These are phyloP conservation scores for Nineta flava DNA, from an alignment of 2,888 invertebrate species.

Conservation along the genomic window DNA sequence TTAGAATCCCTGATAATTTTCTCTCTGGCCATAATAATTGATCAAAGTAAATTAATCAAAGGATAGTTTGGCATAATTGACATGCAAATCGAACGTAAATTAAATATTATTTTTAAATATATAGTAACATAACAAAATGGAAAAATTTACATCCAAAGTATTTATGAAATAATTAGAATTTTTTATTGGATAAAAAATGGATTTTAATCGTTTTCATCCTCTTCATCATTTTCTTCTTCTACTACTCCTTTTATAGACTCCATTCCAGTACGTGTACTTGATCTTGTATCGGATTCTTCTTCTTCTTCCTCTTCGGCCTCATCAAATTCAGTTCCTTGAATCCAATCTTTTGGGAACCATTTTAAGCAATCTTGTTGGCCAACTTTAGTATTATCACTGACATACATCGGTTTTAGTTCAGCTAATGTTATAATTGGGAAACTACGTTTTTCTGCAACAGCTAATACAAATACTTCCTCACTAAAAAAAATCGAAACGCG, in stretches of 20 bases:
- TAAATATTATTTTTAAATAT: no score
- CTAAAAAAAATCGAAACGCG: slow-evolving; percentile 32
- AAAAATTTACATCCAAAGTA: no score
- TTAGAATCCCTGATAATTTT: no score
- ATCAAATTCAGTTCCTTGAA: slow-evolving; percentile 16
- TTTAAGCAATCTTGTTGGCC: slow-evolving; percentile 44
- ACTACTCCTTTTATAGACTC: neutral
- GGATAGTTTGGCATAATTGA: no score
- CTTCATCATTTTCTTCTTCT: neutral
- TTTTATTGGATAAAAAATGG: no score
- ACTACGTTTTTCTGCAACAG: slow-evolving; percentile 44
- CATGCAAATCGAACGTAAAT: no score
- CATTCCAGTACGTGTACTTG: neutral
- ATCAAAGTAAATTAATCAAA: no score
- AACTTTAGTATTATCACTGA: slow-evolving; percentile 45
- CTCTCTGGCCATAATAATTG: no score
- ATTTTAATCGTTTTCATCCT: neutral
- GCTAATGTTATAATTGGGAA: slow-evolving; percentile 46
- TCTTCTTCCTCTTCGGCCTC: slow-evolving; percentile 9
- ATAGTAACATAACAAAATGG: no score
- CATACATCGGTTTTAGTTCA: slow-evolving; percentile 47
- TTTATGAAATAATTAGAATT: no score
- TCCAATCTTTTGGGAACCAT: slow-evolving; percentile 54
- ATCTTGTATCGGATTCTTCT: no score
- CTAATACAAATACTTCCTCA: slow-evolving; percentile 49